Evolutionary conservation across 2,888 invertebrate genomes (phyloP).

Genomic region (Drosophila subquinaria): DNA sequence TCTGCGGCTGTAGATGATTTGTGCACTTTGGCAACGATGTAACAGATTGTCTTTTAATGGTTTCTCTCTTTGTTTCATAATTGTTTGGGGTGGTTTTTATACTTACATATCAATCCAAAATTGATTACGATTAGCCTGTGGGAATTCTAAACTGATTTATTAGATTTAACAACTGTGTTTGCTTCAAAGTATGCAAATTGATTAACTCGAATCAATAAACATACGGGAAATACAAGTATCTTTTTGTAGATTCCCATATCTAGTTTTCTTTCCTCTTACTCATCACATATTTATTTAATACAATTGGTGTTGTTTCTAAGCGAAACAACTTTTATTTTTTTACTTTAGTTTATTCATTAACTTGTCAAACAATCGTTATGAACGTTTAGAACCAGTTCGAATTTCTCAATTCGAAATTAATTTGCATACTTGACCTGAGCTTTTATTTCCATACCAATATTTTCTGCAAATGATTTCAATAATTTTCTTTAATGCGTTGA

Average conservation of each 20-base stretch:
- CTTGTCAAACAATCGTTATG: neutral
- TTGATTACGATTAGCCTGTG: conserved; percentile 18
- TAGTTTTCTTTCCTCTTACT: conserved; percentile 9
- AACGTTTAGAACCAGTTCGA: conserved; percentile 28
- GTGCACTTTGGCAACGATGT: conserved; percentile 74
- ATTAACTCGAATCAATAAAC: conserved; percentile 1
- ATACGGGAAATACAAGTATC: neutral
- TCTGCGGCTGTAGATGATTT: conserved; percentile 75
- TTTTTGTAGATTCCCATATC: neutral
- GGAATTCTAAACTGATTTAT: conserved; percentile 7
- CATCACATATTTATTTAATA: neutral
- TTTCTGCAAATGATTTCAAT: conserved; percentile 17
- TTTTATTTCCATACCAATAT: conserved; percentile 28
- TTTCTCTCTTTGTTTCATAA: conserved; percentile 10
- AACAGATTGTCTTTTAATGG: conserved; percentile 80
- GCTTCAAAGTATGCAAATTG: conserved; percentile 3
- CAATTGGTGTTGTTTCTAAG: conserved; percentile 14
- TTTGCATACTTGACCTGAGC: conserved; percentile 48
- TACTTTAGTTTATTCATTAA: neutral
- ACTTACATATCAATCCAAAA: conserved; percentile 6
- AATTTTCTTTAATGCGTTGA: conserved; percentile 34
- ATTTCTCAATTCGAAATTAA: conserved; percentile 17
- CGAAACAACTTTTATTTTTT: conserved; percentile 12
- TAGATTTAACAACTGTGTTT: neutral
- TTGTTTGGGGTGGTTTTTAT: conserved; percentile 28